phyloP scores from a whole-genome alignment of 2,797 vertebrate genomes.

The Gadopsis marmoratus region DNA sequence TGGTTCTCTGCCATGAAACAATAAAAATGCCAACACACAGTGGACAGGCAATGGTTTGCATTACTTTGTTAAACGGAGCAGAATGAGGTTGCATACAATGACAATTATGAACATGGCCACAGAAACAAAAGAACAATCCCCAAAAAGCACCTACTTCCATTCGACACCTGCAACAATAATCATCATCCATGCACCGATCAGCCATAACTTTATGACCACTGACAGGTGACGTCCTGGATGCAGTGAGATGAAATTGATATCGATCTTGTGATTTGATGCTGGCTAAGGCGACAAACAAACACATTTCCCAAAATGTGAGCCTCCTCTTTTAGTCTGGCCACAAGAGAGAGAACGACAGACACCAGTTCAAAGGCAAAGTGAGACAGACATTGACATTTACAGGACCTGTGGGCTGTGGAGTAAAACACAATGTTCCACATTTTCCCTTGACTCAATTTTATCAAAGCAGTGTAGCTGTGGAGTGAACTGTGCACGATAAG shows the following conservation, averaged over 20 bases:
- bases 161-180: no score
- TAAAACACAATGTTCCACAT: constrained; percentile 38
- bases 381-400: constrained; percentile 56
- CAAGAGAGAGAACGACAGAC: not conserved
- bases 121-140: no score
- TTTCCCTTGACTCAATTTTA: constrained; percentile 24
- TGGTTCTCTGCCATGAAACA: no score
- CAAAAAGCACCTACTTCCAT: no score
- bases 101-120: no score
- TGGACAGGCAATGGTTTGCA: no score
- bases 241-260: constrained; percentile 10
- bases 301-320: constrained; percentile 20
- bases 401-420: constrained; percentile 31
- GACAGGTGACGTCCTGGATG: not conserved
- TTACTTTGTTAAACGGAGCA: no score
- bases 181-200: no score
- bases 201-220: no score
- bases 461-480: constrained; percentile 1
- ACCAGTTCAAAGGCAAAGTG: not conserved
- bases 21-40: no score
- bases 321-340: constrained; percentile 10
- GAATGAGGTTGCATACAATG: no score
- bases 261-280: not conserved
- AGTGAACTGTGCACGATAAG: constrained; percentile 8
- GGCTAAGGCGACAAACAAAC: not conserved